Conservation (phyloP, 2,113 vertebrate genomes). For the Isichthys henryi region DNA sequence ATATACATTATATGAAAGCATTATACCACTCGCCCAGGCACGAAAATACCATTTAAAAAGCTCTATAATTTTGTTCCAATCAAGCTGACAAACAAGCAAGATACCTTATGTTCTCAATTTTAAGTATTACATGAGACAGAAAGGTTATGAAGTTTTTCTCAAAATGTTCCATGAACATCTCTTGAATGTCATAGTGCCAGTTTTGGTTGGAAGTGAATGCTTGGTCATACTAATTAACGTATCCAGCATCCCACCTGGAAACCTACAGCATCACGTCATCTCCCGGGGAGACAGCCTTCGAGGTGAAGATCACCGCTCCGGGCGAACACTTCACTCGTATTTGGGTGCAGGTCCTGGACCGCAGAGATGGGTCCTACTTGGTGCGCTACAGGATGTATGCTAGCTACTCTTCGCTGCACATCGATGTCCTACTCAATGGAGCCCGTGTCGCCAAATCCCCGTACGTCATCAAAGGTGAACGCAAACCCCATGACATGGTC, state of each 20-base stretch:
- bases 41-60: not conserved
- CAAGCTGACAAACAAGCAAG: not conserved
- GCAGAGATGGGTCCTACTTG: slow-evolving; percentile 88
- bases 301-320: slow-evolving; percentile 77
- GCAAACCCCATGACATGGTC: not conserved
- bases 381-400: slow-evolving; percentile 95
- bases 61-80: not conserved
- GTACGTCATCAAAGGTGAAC: slow-evolving; percentile 78
- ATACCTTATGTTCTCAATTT: not conserved
- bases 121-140: not conserved
- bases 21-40: not conserved
- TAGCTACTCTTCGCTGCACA: slow-evolving; percentile 76
- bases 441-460: slow-evolving; percentile 81
- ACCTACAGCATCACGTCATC: slow-evolving; percentile 75
- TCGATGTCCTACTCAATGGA: slow-evolving; percentile 68
- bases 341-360: slow-evolving; percentile 87
- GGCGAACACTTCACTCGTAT: slow-evolving; percentile 82
- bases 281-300: slow-evolving; percentile 80
- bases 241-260: not conserved
- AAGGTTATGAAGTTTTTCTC: not conserved
- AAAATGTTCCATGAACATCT: not conserved
- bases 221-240: not conserved
- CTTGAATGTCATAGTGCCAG: not conserved
- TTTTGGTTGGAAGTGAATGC: not conserved
- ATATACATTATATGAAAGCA: not conserved